These are phyloP conservation scores for Scylla paramamosain DNA, from an alignment of 1,140 invertebrate species.

Conservation along the genomic window DNA sequence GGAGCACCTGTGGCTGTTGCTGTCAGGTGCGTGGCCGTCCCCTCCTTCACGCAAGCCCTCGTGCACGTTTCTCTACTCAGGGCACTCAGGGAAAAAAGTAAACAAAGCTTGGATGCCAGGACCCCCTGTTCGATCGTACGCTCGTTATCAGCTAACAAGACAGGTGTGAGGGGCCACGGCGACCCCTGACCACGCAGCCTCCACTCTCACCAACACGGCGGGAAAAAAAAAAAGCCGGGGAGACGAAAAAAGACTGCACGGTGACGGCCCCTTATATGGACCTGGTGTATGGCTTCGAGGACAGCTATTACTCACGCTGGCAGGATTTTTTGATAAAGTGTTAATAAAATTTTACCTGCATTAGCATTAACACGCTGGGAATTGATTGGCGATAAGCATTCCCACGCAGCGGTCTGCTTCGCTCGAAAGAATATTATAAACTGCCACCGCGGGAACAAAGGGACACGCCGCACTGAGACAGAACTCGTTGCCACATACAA, in stretches of 20 bases:
- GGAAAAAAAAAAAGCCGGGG: not conserved
- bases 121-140: not conserved
- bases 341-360: conserved; percentile 15
- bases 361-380: not conserved
- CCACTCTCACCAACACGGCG: not conserved
- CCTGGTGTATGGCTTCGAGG: not conserved
- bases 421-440: not conserved
- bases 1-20: not conserved
- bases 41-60: not conserved
- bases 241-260: not conserved
- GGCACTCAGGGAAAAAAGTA: not conserved
- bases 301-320: not conserved
- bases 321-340: conserved; percentile 12
- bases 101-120: conserved; percentile 6
- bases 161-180: conserved; percentile 24
- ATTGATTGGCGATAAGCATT: conserved; percentile 5
- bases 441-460: not conserved
- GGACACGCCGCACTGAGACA: too few species aligned
- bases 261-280: not conserved
- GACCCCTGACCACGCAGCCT: conserved; percentile 40
- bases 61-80: not conserved
- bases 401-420: not conserved
- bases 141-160: conserved; percentile 50
- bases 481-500: too few species aligned
- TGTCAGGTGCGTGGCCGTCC: not conserved